Conservation (phyloP, 2,888 invertebrate species). For the Octonoba sinensis region DNA sequence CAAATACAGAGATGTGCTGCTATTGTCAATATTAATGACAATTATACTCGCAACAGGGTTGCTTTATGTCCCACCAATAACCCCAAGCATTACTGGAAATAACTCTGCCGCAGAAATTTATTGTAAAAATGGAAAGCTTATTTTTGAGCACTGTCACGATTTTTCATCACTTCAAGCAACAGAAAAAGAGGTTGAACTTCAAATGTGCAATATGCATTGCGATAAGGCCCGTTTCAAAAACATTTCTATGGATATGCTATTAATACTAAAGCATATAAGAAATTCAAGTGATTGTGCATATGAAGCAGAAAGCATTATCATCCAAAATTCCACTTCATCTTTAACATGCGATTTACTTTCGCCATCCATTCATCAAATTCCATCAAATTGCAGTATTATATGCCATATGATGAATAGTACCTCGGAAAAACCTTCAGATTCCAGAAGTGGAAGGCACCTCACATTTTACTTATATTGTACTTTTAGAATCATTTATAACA, state of each 20-base stretch:
- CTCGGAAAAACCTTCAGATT: not conserved
- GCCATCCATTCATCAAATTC: too few relatives aligned
- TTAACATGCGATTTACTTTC: not conserved
- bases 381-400: slow-evolving; percentile 36
- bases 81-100: too few relatives aligned
- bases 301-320: not conserved
- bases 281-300: not conserved
- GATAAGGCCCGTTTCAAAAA: not conserved
- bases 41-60: slow-evolving; percentile 85
- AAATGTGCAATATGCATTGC: not conserved
- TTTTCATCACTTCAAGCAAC: too few relatives aligned
- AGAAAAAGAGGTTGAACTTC: too few relatives aligned
- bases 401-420: slow-evolving; percentile 6
- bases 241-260: not conserved
- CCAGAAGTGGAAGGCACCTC: slow-evolving; percentile 66
- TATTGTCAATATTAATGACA: slow-evolving; percentile 82
- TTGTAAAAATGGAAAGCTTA: too few relatives aligned
- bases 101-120: too few relatives aligned
- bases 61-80: slow-evolving; percentile 72
- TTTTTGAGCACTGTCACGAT: too few relatives aligned
- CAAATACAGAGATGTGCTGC: slow-evolving; percentile 85
- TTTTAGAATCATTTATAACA: slow-evolving; percentile 83
- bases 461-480: slow-evolving; percentile 87
- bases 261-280: not conserved
- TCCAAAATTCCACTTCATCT: not conserved